phyloP scores from a whole-genome alignment of 2,888 invertebrate species.

The Agelastica alni region DNA sequence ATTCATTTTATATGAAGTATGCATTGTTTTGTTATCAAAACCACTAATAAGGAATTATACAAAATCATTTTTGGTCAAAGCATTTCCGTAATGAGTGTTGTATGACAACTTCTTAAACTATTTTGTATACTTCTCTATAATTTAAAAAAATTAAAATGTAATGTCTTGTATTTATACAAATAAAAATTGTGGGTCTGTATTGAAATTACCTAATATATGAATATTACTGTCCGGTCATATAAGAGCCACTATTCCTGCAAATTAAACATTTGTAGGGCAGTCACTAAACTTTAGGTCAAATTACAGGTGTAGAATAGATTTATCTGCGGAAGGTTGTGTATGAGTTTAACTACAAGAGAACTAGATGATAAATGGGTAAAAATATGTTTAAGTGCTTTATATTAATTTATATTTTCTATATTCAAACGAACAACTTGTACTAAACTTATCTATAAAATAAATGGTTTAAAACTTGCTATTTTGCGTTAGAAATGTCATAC shows the following conservation, averaged over 20 bases:
- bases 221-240: slow-evolving; percentile 46
- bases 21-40: background rate
- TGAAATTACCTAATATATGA: slow-evolving; percentile 25
- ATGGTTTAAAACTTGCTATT: too few relatives aligned
- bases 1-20: background rate
- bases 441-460: too few relatives aligned
- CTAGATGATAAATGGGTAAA: too few relatives aligned
- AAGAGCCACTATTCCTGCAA: slow-evolving; percentile 55
- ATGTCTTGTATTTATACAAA: slow-evolving; percentile 6
- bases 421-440: too few relatives aligned
- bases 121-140: background rate
- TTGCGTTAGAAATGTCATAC: too few relatives aligned
- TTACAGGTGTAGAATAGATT: slow-evolving; percentile 49
- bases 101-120: too few relatives aligned
- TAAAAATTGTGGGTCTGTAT: slow-evolving; percentile 23
- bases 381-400: too few relatives aligned
- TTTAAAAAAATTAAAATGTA: background rate
- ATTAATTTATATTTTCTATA: too few relatives aligned
- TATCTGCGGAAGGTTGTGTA: slow-evolving; percentile 37
- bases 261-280: slow-evolving; percentile 50
- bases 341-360: slow-evolving; percentile 9
- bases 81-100: too few relatives aligned
- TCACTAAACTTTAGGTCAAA: slow-evolving; percentile 56
- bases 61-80: too few relatives aligned
- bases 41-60: too few relatives aligned